A percentile compares a stretch with the other conserved stretches of the same genome.
Evolutionary conservation across 2,888 invertebrate genomes (phyloP).

Genomic region (Cactoblastis cactorum): DNA sequence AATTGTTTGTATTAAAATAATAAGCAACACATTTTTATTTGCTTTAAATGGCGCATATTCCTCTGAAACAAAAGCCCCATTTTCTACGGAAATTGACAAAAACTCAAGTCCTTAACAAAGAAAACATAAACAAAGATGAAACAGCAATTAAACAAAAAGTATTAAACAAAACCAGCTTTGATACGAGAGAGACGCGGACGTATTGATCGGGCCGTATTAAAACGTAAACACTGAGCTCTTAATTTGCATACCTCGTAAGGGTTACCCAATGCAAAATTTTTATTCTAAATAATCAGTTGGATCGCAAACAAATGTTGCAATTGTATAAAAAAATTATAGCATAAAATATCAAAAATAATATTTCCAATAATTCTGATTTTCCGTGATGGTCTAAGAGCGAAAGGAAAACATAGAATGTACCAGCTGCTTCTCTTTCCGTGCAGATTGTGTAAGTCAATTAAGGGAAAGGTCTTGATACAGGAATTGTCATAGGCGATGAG

Average conservation of each 20-base stretch:
- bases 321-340: too few species aligned
- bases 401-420: too few species aligned
- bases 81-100: background rate
- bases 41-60: background rate
- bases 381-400: too few species aligned
- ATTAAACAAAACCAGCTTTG: conserved; percentile 7
- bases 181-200: conserved; percentile 24
- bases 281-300: background rate
- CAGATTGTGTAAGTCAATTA: too few species aligned
- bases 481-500: too few species aligned
- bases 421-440: too few species aligned
- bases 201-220: conserved; percentile 43
- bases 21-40: too few species aligned
- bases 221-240: conserved; percentile 36
- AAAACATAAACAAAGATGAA: background rate
- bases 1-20: too few species aligned
- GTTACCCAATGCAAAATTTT: conserved; percentile 12
- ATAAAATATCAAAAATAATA: too few species aligned
- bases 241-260: conserved; percentile 34
- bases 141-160: conserved; percentile 5
- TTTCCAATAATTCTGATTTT: too few species aligned
- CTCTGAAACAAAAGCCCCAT: background rate
- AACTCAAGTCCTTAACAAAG: background rate
- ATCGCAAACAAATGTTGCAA: too few species aligned
- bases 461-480: too few species aligned